Conservation (phyloP, 2,113 vertebrate genomes). For the Poeciliopsis turrubarensis region DNA sequence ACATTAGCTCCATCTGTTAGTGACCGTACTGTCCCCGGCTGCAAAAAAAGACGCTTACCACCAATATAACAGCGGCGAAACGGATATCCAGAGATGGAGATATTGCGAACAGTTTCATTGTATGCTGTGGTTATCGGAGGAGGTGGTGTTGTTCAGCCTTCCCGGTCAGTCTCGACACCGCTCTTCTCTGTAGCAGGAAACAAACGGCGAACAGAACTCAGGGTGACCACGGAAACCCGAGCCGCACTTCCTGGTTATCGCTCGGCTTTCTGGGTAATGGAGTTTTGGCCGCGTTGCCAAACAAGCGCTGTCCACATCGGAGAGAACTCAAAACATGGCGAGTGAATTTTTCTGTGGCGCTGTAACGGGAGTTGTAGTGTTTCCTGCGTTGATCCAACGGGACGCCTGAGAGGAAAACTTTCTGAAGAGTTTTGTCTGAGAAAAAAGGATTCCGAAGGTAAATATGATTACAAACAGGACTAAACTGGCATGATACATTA, state of each 20-base stretch:
- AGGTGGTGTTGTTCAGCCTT: constrained; percentile 71
- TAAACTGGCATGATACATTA: neutral
- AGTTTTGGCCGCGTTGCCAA: neutral
- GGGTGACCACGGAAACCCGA: constrained; percentile 74
- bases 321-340: constrained; percentile 66
- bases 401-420: constrained; percentile 70
- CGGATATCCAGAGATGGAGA: constrained; percentile 68
- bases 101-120: constrained; percentile 80
- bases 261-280: constrained; percentile 59
- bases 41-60: constrained; percentile 68
- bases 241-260: constrained; percentile 49
- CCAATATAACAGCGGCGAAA: constrained; percentile 72
- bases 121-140: constrained; percentile 71
- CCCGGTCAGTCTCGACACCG: constrained; percentile 75
- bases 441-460: constrained; percentile 46
- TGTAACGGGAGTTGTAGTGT: constrained; percentile 74
- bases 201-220: constrained; percentile 68
- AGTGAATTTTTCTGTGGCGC: neutral
- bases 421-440: constrained; percentile 27
- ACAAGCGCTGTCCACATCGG: rapidly evolving
- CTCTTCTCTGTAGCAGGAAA: constrained; percentile 79
- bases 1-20: constrained; percentile 40
- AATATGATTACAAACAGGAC: constrained; percentile 27
- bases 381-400: constrained; percentile 63
- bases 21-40: neutral